Evolutionary conservation across 2,113 vertebrate species (phyloP), one percentile per base, ranked within the genome.

Genomic region (Etheostoma spectabile): DNA sequence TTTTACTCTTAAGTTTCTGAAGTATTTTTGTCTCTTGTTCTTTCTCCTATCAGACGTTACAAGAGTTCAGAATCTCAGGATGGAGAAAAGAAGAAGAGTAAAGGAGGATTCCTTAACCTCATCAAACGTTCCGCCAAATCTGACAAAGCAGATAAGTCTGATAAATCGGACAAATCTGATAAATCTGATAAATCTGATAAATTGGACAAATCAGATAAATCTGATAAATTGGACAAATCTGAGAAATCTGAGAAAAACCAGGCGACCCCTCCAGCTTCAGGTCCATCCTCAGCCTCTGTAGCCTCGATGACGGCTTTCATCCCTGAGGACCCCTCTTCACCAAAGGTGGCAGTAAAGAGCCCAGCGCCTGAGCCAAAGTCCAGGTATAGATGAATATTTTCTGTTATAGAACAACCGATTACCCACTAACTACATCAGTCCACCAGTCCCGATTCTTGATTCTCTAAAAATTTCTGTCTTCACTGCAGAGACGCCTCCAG

Each of bases 51-150:
- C 87, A 97, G 97, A 90, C 95, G 94, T 68, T 96, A 93, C 1
- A 97, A 95, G 90, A 92, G 93, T 81, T 94, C 95, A 0, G 98
- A 99, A n/a, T 90, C 92, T 83, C 95, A 95, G 0, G 98, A 99
- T 38, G 91, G 94, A n/a, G 91, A 97, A 93, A 99, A 97, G 92
- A 98, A 97, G 89, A 95, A 97, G 38, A 97, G 96, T 64, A 98
- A 96, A 89, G 97, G 97, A 13, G 96, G 97, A 84, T 99, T 99
- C 88, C 97, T 99, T 6, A 97, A 98, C 77, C 95, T 99, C 69
- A 99, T 99, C 84, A 99, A 98, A 84, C 96, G 98, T 64, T 95
- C 95, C 30, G 82, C 96, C 75, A 97, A 95, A 89, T 91, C 96
- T 0, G 97, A 97, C 56, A 95, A 96, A 22, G 45, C 74, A 65